These are phyloP conservation scores for Halichoeres trimaculatus DNA, from an alignment of 2,113 vertebrate species.

Conservation along the genomic window DNA sequence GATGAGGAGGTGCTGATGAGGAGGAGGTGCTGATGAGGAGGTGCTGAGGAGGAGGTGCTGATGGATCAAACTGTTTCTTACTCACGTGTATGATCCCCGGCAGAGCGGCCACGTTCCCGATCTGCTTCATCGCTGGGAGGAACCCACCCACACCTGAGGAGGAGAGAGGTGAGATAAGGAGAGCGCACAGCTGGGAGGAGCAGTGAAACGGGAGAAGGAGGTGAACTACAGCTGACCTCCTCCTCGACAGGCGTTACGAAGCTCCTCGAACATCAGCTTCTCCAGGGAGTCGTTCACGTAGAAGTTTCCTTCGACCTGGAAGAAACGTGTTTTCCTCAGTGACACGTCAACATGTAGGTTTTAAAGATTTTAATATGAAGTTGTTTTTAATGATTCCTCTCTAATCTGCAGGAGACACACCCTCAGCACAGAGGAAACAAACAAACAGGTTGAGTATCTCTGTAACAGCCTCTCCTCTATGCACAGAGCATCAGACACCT, in stretches of 20 bases:
- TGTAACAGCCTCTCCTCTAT: too few species aligned
- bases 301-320: slow-evolving; percentile 94
- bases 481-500: too few species aligned
- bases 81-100: slow-evolving; percentile 96
- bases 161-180: not conserved
- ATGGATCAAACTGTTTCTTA: slow-evolving; percentile 8
- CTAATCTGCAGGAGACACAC: too few species aligned
- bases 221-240: slow-evolving; percentile 83
- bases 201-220: accelerated
- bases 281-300: slow-evolving; percentile 96
- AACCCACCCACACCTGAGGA: slow-evolving; percentile 92
- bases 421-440: too few species aligned
- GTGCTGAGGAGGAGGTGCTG: too few species aligned
- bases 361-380: too few species aligned
- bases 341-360: too few species aligned
- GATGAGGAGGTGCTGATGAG: too few species aligned
- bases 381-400: too few species aligned
- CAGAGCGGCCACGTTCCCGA: slow-evolving; percentile 96
- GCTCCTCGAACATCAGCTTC: slow-evolving; percentile 97
- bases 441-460: too few species aligned
- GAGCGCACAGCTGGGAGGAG: accelerated
- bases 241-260: slow-evolving; percentile 93
- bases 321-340: not conserved
- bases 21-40: not conserved
- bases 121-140: slow-evolving; percentile 98